These are phyloP conservation scores for Pelodiscus sinensis DNA, from an alignment of 2,113 vertebrate species.

Conservation along the genomic window DNA sequence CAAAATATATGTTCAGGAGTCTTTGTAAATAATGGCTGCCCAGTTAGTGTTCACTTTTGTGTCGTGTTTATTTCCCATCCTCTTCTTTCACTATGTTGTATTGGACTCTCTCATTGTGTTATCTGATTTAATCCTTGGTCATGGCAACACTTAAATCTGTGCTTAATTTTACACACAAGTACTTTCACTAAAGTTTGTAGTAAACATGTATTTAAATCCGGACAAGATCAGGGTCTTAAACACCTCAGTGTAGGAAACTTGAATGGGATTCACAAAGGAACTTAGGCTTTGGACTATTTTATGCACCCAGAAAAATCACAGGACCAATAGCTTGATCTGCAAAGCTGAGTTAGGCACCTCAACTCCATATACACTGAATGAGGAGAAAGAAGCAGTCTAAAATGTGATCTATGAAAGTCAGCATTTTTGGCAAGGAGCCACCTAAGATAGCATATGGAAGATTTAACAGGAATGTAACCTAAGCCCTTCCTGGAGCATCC, in stretches of 20 bases:
- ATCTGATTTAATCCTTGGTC: neutral
- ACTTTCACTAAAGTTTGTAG: neutral
- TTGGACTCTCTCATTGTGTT: neutral
- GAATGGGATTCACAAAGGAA: neutral
- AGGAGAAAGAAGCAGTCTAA: neutral
- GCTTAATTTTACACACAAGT: neutral
- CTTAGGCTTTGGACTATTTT: neutral
- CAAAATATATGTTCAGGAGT: neutral
- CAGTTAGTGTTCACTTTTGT: neutral
- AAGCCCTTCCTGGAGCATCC: neutral
- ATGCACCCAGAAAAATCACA: neutral
- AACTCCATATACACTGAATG: neutral
- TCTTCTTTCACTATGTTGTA: neutral
- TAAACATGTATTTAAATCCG: neutral
- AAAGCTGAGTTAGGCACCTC: neutral
- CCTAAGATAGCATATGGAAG: neutral
- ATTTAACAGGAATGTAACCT: neutral
- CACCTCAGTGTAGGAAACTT: neutral
- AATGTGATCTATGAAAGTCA: neutral
- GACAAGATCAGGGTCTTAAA: constrained; percentile 14
- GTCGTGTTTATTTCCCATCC: neutral
- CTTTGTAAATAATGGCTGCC: neutral
- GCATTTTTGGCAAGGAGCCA: neutral
- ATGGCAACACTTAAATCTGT: neutral
- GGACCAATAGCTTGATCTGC: neutral